Conservation (phyloP, 2,888 invertebrate genomes). For the Spisula solida region DNA sequence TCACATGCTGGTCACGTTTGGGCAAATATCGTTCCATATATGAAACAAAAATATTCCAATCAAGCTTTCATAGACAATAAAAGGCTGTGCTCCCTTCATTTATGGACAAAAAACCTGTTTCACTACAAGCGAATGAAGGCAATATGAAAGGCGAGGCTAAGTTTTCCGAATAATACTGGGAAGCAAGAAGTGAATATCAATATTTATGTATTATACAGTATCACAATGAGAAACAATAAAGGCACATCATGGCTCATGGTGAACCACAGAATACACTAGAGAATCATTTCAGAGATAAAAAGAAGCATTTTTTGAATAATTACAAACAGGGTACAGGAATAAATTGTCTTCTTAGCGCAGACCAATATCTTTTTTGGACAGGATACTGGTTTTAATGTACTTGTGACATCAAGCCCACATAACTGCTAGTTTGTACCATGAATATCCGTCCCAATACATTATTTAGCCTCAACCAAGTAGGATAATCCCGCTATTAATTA, state of each 20-base stretch:
- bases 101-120: slow-evolving; percentile 28
- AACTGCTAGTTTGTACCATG: not conserved
- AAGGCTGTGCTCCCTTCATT: slow-evolving; percentile 19
- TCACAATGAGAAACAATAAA: slow-evolving; percentile 30
- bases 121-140: slow-evolving; percentile 15
- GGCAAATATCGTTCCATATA: slow-evolving; percentile 3
- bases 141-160: slow-evolving; percentile 1
- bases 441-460: not conserved
- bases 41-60: slow-evolving; percentile 29
- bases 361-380: not conserved
- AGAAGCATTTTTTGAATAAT: not conserved
- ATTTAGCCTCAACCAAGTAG: not conserved
- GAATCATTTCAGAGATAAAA: slow-evolving; percentile 19
- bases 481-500: not conserved
- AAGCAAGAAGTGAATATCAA: slow-evolving; percentile 50
- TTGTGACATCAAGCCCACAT: not conserved
- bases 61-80: slow-evolving; percentile 15
- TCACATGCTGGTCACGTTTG: slow-evolving; percentile 3
- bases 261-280: not conserved
- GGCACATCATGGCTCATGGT: not conserved
- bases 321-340: not conserved
- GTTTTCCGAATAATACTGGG: not conserved
- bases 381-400: not conserved
- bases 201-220: slow-evolving; percentile 53
- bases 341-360: not conserved